Evolutionary conservation across 2,113 vertebrate species (phyloP), one percentile per base, ranked within the genome.

Genomic region (Psittacula cyanocephala): DNA sequence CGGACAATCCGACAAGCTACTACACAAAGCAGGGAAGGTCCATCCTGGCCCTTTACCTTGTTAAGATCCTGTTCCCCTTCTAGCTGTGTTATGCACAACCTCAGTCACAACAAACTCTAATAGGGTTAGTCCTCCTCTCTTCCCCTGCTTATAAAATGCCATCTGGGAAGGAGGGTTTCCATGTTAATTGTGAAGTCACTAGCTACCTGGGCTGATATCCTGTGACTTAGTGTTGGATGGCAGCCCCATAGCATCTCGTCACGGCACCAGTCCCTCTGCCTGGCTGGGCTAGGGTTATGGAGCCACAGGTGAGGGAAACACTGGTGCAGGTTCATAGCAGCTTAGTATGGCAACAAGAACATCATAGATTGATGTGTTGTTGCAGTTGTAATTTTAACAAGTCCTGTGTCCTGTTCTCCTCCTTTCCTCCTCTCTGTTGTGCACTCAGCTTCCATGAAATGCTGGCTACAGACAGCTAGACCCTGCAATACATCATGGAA

Each of bases 141-240:
- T 53, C 74, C 50, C 13, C 44, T 68, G 29, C 59, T 35, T 81
- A 17, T 68, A 50, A 90, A 81, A 75, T 46, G 35, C 55, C 33
- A 23, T 82, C 41, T 88, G 79, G 60, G 60, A 71, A 86, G 49
- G 37, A 96, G 27, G 11, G 11, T 39, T 94, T 91, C 53, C 46
- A 62, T 22, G 1, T 46, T 43, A 33, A 57, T 76, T 82, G 17
- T 12, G 22, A 44, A 53, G 67, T 46, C 4, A 0, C 28, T 72
- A 59, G 35, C n/a, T 35, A 65, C 44, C 52, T 85, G 29, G 29
- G 69, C 20, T 46, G 70, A 27, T 46, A 23, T 52, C 33, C 74
- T 71, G 44, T 77, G 67, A 53, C 41, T 72, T 52, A 19, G 27
- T 3, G 91, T 70, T 82, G 67, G 13, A 59, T 41, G 70, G 43